These are phyloP conservation scores for Thalassarche chlororhynchos DNA, from an alignment of 2,113 vertebrate species.

Conservation along the genomic window DNA sequence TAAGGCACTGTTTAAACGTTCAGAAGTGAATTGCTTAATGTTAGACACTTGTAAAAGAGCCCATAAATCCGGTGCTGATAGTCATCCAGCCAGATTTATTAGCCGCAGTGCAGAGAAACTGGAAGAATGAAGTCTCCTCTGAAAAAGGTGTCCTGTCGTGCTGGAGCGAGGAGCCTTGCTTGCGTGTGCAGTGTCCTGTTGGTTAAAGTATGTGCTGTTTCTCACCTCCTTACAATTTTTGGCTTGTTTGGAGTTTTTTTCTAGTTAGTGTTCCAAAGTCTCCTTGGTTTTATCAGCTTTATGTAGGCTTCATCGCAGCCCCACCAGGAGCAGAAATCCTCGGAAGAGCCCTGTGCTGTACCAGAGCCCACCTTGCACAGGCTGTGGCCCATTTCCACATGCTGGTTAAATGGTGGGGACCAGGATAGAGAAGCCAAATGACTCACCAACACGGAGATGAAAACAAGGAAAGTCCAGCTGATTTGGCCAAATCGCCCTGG, in stretches of 20 bases:
- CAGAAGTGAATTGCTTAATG: slow-evolving; percentile 39
- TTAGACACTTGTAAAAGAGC: slow-evolving; percentile 45
- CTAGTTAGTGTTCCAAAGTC: background rate
- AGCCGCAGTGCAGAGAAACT: background rate
- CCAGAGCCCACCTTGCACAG: background rate
- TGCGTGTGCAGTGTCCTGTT: background rate
- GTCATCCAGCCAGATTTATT: slow-evolving; percentile 24
- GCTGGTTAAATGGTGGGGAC: background rate
- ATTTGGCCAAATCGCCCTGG: background rate
- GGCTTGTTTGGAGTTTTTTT: background rate
- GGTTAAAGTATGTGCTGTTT: background rate
- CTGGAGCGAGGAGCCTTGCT: background rate
- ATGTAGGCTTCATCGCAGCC: background rate
- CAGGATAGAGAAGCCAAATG: accelerated
- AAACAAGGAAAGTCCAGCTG: background rate
- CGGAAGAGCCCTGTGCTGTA: accelerated
- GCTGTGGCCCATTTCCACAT: background rate
- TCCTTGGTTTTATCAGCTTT: background rate
- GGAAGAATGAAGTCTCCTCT: background rate
- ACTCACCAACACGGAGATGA: background rate
- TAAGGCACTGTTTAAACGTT: slow-evolving; percentile 12
- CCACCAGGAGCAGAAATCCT: background rate
- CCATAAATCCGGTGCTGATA: background rate
- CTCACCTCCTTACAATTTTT: background rate
- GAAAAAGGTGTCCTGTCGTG: background rate